phyloP scores from a whole-genome alignment of 2,888 invertebrate species.

The Leucozona laternaria region DNA sequence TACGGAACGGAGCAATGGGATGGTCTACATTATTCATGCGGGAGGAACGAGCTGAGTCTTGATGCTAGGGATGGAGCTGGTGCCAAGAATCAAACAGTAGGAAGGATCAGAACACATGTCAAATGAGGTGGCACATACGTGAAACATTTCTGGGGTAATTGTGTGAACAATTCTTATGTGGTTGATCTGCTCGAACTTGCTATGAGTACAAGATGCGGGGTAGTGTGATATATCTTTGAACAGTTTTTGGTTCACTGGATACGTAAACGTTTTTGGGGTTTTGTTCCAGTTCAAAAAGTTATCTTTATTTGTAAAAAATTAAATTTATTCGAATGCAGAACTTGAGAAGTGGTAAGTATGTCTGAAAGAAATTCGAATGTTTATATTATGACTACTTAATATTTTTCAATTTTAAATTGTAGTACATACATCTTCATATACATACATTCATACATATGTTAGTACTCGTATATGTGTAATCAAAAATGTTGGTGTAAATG shows the following conservation, averaged over 20 bases:
- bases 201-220: neutral
- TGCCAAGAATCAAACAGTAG: constrained; percentile 65
- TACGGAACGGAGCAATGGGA: constrained; percentile 5
- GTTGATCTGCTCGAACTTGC: constrained; percentile 40
- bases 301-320: neutral
- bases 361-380: neutral
- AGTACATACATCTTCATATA: too few relatives aligned
- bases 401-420: too few relatives aligned
- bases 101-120: constrained; percentile 68
- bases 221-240: constrained; percentile 1
- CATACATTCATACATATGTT: too few relatives aligned
- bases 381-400: too few relatives aligned
- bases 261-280: constrained; percentile 4
- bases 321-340: neutral
- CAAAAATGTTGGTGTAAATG: too few relatives aligned
- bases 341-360: neutral
- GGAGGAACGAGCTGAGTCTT: constrained; percentile 30
- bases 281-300: neutral
- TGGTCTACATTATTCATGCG: constrained; percentile 55
- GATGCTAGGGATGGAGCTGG: neutral
- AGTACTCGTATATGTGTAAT: too few relatives aligned
- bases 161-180: constrained; percentile 57
- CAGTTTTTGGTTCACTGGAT: constrained; percentile 25
- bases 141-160: constrained; percentile 45
- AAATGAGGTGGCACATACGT: constrained; percentile 29